phyloP scores from a whole-genome alignment of 2,888 invertebrate genomes.

The Chrysomela aeneicollis region DNA sequence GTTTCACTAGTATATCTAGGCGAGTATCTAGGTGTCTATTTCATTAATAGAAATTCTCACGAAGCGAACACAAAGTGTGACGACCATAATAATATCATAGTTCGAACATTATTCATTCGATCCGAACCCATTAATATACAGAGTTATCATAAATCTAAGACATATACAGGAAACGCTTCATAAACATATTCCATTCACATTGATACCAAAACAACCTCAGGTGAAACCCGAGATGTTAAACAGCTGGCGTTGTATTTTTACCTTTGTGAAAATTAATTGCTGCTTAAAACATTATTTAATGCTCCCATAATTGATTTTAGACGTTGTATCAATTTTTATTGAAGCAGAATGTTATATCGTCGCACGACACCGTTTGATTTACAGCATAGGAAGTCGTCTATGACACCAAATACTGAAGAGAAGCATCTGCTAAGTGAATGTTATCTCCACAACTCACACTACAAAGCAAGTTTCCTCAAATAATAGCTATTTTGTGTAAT shows the following conservation, averaged over 20 bases:
- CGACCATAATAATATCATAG: too few species aligned
- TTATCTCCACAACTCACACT: too few species aligned
- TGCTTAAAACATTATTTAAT: slow-evolving; percentile 35
- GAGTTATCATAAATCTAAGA: slow-evolving; percentile 42
- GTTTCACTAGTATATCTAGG: too few species aligned
- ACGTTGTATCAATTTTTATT: slow-evolving; percentile 27
- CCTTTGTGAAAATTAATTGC: slow-evolving; percentile 39
- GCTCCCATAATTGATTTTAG: slow-evolving; percentile 40
- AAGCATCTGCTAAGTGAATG: not conserved
- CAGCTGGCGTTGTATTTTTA: slow-evolving; percentile 38
- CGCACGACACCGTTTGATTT: not conserved
- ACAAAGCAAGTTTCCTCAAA: too few species aligned
- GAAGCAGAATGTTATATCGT: not conserved
- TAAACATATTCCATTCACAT: slow-evolving; percentile 45
- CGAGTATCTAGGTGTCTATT: too few species aligned
- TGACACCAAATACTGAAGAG: not conserved
- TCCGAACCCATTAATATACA: slow-evolving; percentile 20
- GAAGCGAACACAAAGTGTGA: too few species aligned
- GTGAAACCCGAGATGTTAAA: slow-evolving; percentile 42
- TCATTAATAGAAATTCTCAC: too few species aligned
- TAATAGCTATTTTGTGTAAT: too few species aligned
- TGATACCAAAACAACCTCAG: slow-evolving; percentile 44
- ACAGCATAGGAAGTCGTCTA: not conserved
- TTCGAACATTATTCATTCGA: slow-evolving; percentile 1
- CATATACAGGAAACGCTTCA: slow-evolving; percentile 45